Conservation (phyloP, 2,888 invertebrate species). For the Drosophila suboccidentalis region DNA sequence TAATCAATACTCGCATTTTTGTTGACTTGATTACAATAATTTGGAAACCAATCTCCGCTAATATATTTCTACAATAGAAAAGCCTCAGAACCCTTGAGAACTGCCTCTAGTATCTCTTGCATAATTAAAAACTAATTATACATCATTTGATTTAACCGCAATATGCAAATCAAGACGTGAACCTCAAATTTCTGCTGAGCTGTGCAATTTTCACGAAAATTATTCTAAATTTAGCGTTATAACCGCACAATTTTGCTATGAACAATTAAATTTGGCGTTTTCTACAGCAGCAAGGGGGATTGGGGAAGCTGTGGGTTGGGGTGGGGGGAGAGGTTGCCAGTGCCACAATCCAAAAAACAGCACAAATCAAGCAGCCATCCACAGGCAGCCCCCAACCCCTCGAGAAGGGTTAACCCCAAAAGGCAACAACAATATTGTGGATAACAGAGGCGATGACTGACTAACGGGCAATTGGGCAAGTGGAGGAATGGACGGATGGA, state of each 20-base stretch:
- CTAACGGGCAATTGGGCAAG: conserved; percentile 41
- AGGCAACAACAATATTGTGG: conserved; percentile 29
- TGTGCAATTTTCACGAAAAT: conserved; percentile 45
- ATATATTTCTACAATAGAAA: too few species aligned
- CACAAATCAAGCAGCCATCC: conserved; percentile 47
- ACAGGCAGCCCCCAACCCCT: conserved; percentile 13
- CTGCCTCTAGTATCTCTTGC: not conserved
- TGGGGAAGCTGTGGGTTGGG: not conserved
- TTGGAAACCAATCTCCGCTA: too few species aligned
- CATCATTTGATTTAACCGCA: conserved; percentile 3
- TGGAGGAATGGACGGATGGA: conserved; percentile 27
- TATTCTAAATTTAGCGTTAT: conserved; percentile 75
- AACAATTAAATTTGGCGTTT: conserved; percentile 73
- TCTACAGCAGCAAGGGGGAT: not conserved
- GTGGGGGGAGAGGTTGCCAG: not conserved
- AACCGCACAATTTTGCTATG: conserved; percentile 74
- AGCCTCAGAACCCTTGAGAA: too few species aligned
- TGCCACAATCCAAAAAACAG: conserved; percentile 33
- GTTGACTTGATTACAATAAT: too few species aligned
- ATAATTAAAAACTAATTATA: conserved; percentile 6
- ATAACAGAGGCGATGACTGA: conserved; percentile 58
- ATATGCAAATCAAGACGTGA: conserved; percentile 1
- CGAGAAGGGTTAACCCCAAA: conserved; percentile 58
- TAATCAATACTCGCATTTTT: too few species aligned
- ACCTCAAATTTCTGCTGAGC: conserved; percentile 16